Evolutionary conservation across 1,140 invertebrate species (phyloP), one percentile per base, ranked within the genome.

Genomic region (Lepidurus couesii): DNA sequence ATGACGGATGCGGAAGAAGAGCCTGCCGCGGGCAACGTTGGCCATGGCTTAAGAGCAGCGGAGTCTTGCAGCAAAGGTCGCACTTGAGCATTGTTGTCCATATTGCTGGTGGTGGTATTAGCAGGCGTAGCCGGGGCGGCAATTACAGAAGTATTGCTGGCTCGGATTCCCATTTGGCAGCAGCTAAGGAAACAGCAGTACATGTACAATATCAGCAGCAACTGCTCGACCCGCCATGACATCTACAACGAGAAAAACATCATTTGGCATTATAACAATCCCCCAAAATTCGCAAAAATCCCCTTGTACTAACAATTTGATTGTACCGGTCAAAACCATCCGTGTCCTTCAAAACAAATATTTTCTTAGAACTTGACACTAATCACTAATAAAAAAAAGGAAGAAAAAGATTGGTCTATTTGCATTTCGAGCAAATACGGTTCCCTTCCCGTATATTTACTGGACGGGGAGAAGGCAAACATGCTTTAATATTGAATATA

Each of bases 191-290:
- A 65, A 65, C 34, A 34, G 34, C 34, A 34, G 34, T 34, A 34
- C 34, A 34, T 3, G 34, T 34, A 34, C 34, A 34, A 34, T 34
- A 34, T 34, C 34, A 65, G 53, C 21, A 65, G 13, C 53, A 65
- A 21, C 53, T n/a, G 53, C 53, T 65, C 21, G 53, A 65, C 21
- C 16, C 53, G 53, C 53, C 53, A 65, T 65, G 53, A 65, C 53
- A 65, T 65, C 53, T 65, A 65, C 6, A 65, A 65, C 0, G 53
- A 16, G 21, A 65, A 65, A 21, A 47, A 16, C 53, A 16, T 13
- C 53, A 16, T 65, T 65, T 65, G 53, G 53, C 53, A 65, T 65
- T 9, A 4, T 4, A 34, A 34, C 34, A 34, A 34, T 34, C 34
- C 4, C 34, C 34, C 2, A 4, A 34, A 34, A 34, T 3, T 34